phyloP scores from a whole-genome alignment of 92 coral and sea anemone species.

The Porites divaricata region DNA sequence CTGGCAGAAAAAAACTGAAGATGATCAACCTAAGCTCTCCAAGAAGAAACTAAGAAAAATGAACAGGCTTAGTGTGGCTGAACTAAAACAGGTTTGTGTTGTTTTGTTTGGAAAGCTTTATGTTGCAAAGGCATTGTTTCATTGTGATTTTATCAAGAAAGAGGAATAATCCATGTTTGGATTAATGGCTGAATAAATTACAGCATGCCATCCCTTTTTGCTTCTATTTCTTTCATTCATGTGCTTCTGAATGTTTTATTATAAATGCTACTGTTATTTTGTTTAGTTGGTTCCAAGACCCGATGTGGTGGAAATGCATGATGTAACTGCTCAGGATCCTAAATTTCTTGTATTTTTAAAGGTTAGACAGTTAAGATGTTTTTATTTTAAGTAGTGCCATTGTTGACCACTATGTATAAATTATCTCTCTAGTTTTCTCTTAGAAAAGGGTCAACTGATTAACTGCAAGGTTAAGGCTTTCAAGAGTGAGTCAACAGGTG shows the following conservation, averaged over 20 bases:
- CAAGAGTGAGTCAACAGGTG: no score
- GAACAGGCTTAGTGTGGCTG: conserved; percentile 98
- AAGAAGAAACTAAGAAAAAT: conserved; percentile 94
- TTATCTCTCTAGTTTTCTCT: no score
- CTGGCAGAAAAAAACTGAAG: conserved; percentile 74
- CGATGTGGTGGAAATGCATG: conserved; percentile 99
- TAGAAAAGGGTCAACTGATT: no score
- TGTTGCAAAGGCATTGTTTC: no score
- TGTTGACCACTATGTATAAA: no score
- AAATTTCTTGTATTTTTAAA: conserved; percentile 92
- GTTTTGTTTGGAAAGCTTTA: background rate
- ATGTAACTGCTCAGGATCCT: conserved; percentile 98
- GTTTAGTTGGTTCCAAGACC: conserved; percentile 93
- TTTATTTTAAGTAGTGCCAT: background rate
- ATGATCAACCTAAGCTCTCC: conserved; percentile 90
- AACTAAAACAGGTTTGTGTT: conserved; percentile 83
- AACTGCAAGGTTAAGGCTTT: no score
- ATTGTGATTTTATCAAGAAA: no score
- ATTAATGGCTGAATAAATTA: no score
- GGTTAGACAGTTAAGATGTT: conserved; percentile 50
- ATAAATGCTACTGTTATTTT: background rate
- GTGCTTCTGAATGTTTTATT: background rate
- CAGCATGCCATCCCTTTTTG: background rate
- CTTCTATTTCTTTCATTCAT: background rate
- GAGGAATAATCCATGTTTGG: no score